Evolutionary conservation across 2,888 invertebrate species (phyloP), one percentile per base, ranked within the genome.

Genomic region (Eupeodes latifasciatus): DNA sequence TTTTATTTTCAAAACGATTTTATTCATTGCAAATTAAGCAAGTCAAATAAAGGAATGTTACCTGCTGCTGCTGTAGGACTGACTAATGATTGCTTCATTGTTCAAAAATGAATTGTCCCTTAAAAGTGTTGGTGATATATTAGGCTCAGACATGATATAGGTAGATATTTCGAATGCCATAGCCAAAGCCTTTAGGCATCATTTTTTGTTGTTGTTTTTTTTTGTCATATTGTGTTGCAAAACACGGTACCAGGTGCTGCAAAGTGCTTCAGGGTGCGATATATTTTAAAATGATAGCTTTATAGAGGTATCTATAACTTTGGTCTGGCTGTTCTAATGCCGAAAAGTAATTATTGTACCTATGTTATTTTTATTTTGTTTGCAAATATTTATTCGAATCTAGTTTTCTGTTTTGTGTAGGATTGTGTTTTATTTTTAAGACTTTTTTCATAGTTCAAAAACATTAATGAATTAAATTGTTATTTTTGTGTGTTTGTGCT

Each of bases 241-340:
- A 44, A 34, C 14, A 44, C 53, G 53, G 44, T 72, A 62, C 62
- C 72, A 80, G 80, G 72, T 72, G 80, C 51, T 80, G 80, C 55
- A 72, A 72, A 53, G 57, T 40, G 67, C 78, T 69, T 67, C 19
- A 27, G 78, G 67, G 71, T 57, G 61, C 51, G 49, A 78, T 78
- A 59, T 11, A 69, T 78, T 78, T 69, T 51, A 67, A 78, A 78
- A 69, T 78, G 78, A 78, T 69, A 59, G 78, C 78, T 67, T 78
- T 78, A 59, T 69, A 51, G 57, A 51, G 55, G 51, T 67, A 14
- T 16, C 19, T 55, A 44, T 44, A 36, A 36, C 66, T 19, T 6
- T 19, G 9, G 10, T 16, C 53, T 53, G 16, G 36, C 7, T 69
- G 53, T 36, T 27, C 40, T 57, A 27, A 27, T 57, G 57, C 40